Evolutionary conservation across 2,797 vertebrate species (phyloP), one percentile per base, ranked within the genome.

Genomic region (Cyclura pinguis): DNA sequence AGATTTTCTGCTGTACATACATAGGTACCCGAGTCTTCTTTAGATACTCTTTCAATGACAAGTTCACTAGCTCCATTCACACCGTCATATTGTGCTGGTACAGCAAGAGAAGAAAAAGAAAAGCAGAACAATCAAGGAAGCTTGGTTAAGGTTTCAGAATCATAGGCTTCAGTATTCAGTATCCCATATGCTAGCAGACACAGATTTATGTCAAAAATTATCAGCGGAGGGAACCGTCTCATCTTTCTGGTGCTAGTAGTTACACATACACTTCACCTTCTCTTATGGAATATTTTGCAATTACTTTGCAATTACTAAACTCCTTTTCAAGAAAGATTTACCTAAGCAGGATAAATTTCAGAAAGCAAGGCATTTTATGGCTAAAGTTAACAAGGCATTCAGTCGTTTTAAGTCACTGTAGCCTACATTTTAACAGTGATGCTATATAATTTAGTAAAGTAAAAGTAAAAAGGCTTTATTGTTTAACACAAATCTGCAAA

Each of bases 21-120:
- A 0, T 99, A 99, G 32, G 98, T 99, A 0, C 99, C 99, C 0
- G 98, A 98, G 89, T 99, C 98, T 0, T 98, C 98, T 96, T 98
- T 99, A 86, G 97, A 98, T 86, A 98, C 98, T 85, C 97, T 97
- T 92, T 99, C 98, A 14, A 99, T 97, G 92, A 99, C 96, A 95
- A 99, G 97, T 95, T 99, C 98, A 87, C 98, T 99, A 95, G 98
- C 97, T 89, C 98, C 98, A 1, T 96, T 98, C 89, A 96, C 90
- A 78, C 97, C 96, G 47, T 98, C 98, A 0, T 98, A 98, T 93
- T 97, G 97, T 82, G 97, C 99, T 99, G 94, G 29, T 88, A 85
- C 69, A 90, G 96, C 82, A 96, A 88, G 87, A 90, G 35, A 81
- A 32, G 4, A 64, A 77, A 14, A 57, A 32, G 80, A 82, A 42